These are phyloP conservation scores for Polietes domitor DNA, from an alignment of 2,888 invertebrate genomes.

Conservation along the genomic window DNA sequence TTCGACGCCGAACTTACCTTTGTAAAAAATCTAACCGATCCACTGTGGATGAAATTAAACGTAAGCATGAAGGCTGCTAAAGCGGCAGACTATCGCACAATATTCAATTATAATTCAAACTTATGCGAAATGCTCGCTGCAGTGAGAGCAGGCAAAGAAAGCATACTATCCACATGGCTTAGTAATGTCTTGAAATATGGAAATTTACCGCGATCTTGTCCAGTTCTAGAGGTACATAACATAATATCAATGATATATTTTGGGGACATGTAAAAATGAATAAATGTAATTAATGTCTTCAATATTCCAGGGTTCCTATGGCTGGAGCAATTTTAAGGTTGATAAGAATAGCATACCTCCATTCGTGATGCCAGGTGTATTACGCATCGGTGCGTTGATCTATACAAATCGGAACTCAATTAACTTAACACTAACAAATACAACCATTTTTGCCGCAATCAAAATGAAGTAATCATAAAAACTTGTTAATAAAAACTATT, in stretches of 20 bases:
- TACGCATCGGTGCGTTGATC: not conserved
- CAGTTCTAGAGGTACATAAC: slow-evolving; percentile 9
- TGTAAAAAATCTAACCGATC: not conserved
- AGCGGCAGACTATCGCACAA: not conserved
- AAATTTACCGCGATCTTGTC: not conserved
- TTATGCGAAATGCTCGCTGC: not conserved
- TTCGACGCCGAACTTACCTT: not conserved
- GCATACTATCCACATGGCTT: not conserved
- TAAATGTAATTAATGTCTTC: not conserved
- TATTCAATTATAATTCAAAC: not conserved
- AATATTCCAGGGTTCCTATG: not conserved
- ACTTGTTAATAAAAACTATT: too few species aligned
- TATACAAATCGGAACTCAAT: not conserved
- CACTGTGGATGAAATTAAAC: not conserved
- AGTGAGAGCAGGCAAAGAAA: not conserved
- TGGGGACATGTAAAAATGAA: too few species aligned
- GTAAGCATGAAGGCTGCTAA: not conserved
- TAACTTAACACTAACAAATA: not conserved
- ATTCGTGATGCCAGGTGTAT: not conserved
- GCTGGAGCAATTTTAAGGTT: not conserved
- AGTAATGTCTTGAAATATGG: slow-evolving; percentile 22
- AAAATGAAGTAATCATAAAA: slow-evolving; percentile 10
- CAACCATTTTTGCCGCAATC: not conserved
- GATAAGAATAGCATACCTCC: slow-evolving; percentile 15
- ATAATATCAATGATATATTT: not conserved